Conservation (phyloP, 2,113 vertebrate genomes). For the Entelurus aequoreus region DNA sequence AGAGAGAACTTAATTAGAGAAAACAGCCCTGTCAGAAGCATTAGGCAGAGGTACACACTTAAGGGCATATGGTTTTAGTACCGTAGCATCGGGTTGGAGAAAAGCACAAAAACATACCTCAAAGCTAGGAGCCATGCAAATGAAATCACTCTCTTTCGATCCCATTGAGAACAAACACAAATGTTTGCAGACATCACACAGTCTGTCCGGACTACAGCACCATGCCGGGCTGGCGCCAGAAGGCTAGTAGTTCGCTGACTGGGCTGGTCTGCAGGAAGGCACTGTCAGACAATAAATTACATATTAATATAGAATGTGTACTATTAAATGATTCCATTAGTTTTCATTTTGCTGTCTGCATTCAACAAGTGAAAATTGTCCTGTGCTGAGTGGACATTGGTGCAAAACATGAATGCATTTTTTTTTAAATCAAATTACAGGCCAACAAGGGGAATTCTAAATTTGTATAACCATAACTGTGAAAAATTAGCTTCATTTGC, state of each 20-base stretch:
- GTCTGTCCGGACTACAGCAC: conserved; percentile 52
- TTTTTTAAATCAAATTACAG: too few relatives aligned
- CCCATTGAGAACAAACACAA: conserved; percentile 64
- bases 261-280: background rate
- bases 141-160: conserved; percentile 71
- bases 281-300: background rate
- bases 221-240: conserved; percentile 49
- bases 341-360: background rate
- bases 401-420: background rate
- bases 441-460: too few relatives aligned
- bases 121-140: conserved; percentile 71
- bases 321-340: background rate
- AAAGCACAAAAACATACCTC: conserved; percentile 71
- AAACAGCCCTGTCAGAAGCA: conserved; percentile 78
- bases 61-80: conserved; percentile 77
- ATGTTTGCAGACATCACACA: conserved; percentile 70
- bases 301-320: background rate
- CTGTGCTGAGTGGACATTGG: background rate
- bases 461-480: too few relatives aligned
- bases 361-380: background rate
- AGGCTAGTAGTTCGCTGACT: background rate
- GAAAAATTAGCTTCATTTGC: too few relatives aligned
- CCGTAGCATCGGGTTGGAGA: conserved; percentile 65
- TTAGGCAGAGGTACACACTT: conserved; percentile 72
- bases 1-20: conserved; percentile 76